These are phyloP conservation scores for Pelosia muscerda DNA, from an alignment of 2,888 invertebrate species.

Conservation along the genomic window DNA sequence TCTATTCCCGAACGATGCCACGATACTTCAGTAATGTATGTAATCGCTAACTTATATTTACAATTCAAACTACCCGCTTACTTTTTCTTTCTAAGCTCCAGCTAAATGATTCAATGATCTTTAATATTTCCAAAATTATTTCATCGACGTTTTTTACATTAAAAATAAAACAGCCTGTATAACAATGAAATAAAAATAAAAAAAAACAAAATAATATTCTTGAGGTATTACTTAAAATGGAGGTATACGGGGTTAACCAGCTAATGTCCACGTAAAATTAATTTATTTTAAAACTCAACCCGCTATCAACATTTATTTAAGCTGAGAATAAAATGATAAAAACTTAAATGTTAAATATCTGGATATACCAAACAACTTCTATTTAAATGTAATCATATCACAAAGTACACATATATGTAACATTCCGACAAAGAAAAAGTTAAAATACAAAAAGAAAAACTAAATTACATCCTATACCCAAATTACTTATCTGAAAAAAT, in stretches of 20 bases:
- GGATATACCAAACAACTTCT: conserved; percentile 67
- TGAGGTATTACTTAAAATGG: conserved; percentile 80
- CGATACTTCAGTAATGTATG: conserved; percentile 74
- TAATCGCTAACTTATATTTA: conserved; percentile 82
- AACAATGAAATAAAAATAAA: conserved; percentile 82
- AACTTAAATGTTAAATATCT: conserved; percentile 66
- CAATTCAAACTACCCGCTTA: conserved; percentile 85
- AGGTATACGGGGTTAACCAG: conserved; percentile 72
- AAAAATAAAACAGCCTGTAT: conserved; percentile 64
- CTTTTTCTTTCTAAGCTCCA: conserved; percentile 77
- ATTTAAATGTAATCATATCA: conserved; percentile 80
- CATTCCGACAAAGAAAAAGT: conserved; percentile 66
- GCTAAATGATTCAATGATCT: conserved; percentile 63
- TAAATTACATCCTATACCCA: conserved; percentile 69
- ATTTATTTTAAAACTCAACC: conserved; percentile 56
- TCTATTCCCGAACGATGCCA: conserved; percentile 79
- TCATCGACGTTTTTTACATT: conserved; percentile 50
- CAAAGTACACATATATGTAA: conserved; percentile 75
- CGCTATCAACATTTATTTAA: conserved; percentile 50
- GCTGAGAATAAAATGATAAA: conserved; percentile 63
- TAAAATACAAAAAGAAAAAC: conserved; percentile 65
- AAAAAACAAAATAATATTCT: conserved; percentile 82
- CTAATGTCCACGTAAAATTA: conserved; percentile 48
- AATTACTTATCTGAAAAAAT: conserved; percentile 72
- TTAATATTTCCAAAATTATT: conserved; percentile 61